Conservation (phyloP, 2,888 invertebrate species). For the Leucoma salicis region DNA sequence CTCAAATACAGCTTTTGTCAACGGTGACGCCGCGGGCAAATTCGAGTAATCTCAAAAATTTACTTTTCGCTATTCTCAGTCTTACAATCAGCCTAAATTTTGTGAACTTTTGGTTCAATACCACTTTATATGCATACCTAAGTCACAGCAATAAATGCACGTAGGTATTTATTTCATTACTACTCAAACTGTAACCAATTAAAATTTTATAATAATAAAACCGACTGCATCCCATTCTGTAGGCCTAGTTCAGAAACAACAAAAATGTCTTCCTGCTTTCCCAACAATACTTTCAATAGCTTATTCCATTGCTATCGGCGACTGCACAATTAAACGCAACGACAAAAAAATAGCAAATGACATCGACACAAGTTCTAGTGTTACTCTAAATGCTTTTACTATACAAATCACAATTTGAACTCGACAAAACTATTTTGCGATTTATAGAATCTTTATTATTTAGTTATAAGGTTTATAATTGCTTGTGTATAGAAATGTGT, state of each 20-base stretch:
- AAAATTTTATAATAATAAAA: too few species aligned
- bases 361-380: conserved; percentile 70
- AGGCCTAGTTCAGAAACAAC: conserved; percentile 40
- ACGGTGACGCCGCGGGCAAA: too few species aligned
- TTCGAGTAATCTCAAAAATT: too few species aligned
- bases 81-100: too few species aligned
- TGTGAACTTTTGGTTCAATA: too few species aligned
- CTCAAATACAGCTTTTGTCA: too few species aligned
- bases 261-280: conserved; percentile 47
- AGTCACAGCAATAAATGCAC: too few species aligned
- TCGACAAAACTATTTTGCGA: conserved; percentile 5
- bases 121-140: too few species aligned
- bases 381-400: conserved; percentile 52
- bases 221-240: conserved; percentile 30
- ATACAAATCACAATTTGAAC: conserved; percentile 38
- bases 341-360: conserved; percentile 50
- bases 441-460: conserved; percentile 4
- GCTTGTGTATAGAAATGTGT: conserved; percentile 8
- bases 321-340: conserved; percentile 44
- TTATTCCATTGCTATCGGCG: conserved; percentile 45
- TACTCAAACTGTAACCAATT: too few species aligned
- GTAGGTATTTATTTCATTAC: too few species aligned
- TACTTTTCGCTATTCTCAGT: too few species aligned
- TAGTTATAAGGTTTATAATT: conserved; percentile 20
- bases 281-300: conserved; percentile 41